These are phyloP conservation scores for Poecilia picta DNA, from an alignment of 2,797 vertebrate species.

Conservation along the genomic window DNA sequence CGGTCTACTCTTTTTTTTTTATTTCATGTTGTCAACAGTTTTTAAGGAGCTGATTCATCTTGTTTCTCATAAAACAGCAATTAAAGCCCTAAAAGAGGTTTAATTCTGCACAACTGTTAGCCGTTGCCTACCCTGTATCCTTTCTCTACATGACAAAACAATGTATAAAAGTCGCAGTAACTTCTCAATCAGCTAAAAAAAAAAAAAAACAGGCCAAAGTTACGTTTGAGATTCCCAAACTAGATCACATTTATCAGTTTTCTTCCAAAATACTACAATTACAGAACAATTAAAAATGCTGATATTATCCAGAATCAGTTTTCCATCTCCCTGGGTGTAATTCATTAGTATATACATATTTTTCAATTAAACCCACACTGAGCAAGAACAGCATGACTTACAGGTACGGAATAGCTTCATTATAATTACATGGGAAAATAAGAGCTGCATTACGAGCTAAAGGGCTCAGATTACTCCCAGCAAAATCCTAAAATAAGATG, in stretches of 20 bases:
- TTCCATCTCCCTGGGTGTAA: not conserved
- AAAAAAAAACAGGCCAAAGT: not conserved
- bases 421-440: not conserved
- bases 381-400: not conserved
- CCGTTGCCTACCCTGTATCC: not conserved
- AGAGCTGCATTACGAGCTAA: not conserved
- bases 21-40: conserved; percentile 9
- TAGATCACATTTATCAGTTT: not conserved
- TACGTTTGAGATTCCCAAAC: not conserved
- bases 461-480: not conserved
- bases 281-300: not conserved
- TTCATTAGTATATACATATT: not conserved
- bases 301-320: not conserved
- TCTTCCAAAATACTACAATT: not conserved
- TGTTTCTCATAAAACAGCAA: conserved; percentile 11
- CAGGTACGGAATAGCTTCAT: not conserved
- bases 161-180: not conserved
- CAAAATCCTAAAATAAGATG: not conserved
- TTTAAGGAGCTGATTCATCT: not conserved
- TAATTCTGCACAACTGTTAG: not conserved
- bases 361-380: not conserved
- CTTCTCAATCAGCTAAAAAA: not conserved
- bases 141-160: not conserved
- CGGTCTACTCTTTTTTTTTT: conserved; percentile 2
- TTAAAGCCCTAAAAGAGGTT: not conserved